Evolutionary conservation across 2,113 vertebrate genomes (phyloP).

Genomic region (Caretta caretta): DNA sequence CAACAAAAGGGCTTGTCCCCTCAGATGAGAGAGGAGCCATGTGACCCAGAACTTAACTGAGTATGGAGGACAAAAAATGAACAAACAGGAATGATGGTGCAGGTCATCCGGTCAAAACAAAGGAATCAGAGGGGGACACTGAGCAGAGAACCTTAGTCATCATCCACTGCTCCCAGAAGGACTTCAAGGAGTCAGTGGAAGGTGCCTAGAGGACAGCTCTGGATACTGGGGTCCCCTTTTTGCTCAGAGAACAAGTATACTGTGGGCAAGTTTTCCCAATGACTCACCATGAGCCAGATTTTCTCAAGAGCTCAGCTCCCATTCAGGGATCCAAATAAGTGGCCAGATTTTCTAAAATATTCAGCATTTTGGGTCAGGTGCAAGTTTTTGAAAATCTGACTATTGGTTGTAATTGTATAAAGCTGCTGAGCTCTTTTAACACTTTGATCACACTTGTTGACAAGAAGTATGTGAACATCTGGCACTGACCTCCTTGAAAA

Average conservation of each 20-base stretch:
- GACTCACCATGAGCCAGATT: neutral
- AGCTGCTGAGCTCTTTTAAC: neutral
- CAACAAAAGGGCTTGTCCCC: accelerated
- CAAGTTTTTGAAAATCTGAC: neutral
- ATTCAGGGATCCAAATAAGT: neutral
- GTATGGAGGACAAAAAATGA: neutral
- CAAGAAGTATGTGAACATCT: neutral
- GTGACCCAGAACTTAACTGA: neutral
- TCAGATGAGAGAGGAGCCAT: accelerated
- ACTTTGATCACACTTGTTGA: neutral
- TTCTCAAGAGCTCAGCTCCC: neutral
- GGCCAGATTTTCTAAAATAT: neutral
- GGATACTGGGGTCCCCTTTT: too few species aligned
- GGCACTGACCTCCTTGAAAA: neutral
- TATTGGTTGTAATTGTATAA: neutral
- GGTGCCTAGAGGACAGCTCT: neutral
- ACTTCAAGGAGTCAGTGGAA: neutral
- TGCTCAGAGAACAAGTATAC: neutral
- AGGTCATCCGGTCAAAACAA: accelerated
- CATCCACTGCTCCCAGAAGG: neutral
- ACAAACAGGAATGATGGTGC: too few species aligned
- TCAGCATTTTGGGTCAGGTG: neutral
- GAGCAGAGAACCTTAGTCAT: neutral
- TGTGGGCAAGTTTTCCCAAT: neutral
- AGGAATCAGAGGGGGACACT: neutral